Evolutionary conservation across 2,888 invertebrate genomes (phyloP).

Genomic region (Mesorhabditis sp.): DNA sequence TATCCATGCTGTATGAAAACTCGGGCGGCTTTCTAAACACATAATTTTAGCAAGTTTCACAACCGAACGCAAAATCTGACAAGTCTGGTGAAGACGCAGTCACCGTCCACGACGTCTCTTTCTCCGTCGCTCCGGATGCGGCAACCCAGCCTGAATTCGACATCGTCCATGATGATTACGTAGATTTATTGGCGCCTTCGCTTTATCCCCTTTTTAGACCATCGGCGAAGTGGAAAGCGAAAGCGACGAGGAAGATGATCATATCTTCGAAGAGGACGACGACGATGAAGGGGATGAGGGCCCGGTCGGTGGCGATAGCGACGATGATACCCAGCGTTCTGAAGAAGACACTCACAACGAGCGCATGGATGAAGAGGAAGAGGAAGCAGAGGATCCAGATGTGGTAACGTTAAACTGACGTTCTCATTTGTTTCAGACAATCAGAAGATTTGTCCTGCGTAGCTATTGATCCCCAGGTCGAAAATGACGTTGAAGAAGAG

Average conservation of each 20-base stretch:
- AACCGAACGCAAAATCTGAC: not conserved
- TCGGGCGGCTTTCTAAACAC: not conserved
- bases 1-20: conserved; percentile 1
- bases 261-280: conserved; percentile 11
- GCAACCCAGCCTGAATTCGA: not conserved
- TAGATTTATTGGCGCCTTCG: not conserved
- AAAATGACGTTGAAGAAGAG: conserved; percentile 33
- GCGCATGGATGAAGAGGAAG: conserved; percentile 15
- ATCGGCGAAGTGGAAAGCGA: conserved; percentile 11
- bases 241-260: conserved; percentile 11
- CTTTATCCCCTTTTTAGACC: not conserved
- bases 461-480: conserved; percentile 10
- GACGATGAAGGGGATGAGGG: conserved; percentile 12
- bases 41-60: not conserved
- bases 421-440: not conserved
- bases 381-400: conserved; percentile 17
- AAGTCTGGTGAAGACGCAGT: not conserved
- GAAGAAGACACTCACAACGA: conserved; percentile 24
- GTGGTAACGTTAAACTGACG: conserved; percentile 13
- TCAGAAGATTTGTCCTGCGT: not conserved
- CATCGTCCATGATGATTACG: not conserved
- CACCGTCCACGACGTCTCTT: not conserved
- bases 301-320: conserved; percentile 11
- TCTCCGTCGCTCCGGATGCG: conserved; percentile 2
- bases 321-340: not conserved